Conservation (phyloP, 2,888 invertebrate species). For the Scaptomyza tumidula region DNA sequence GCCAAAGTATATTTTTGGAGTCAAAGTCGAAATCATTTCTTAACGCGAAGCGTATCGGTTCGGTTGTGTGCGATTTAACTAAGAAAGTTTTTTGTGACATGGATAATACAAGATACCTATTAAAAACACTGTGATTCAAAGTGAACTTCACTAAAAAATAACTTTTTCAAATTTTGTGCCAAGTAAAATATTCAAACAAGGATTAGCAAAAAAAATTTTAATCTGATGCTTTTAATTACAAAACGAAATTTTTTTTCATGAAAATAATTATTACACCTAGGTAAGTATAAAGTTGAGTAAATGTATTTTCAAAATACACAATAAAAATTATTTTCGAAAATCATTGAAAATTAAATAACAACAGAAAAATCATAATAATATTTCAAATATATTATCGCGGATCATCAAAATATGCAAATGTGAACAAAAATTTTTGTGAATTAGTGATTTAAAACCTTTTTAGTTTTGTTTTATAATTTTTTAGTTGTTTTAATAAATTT, state of each 20-base stretch:
- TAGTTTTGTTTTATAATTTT: not conserved
- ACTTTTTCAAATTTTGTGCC: not conserved
- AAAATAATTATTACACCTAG: not conserved
- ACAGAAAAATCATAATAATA: too few relatives aligned
- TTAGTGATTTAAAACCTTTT: not conserved
- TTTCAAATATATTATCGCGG: not conserved
- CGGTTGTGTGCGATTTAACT: constrained; percentile 68
- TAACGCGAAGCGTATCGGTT: constrained; percentile 81
- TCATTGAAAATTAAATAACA: not conserved
- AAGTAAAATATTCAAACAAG: not conserved
- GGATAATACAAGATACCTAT: constrained; percentile 20
- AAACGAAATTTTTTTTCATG: not conserved
- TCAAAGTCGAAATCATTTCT: constrained; percentile 80
- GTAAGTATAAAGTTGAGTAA: constrained; percentile 9
- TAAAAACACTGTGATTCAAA: constrained; percentile 10
- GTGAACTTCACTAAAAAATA: constrained; percentile 13
- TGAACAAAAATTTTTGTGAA: not conserved
- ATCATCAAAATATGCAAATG: not conserved
- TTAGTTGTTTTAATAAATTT: not conserved
- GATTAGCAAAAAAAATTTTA: not conserved
- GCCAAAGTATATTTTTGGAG: constrained; percentile 73
- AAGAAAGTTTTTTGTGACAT: constrained; percentile 17
- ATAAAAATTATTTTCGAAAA: not conserved
- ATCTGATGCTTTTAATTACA: too few relatives aligned
- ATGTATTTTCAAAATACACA: not conserved